Base-by-base conservation (phyloP, 2,113 vertebrate genomes). In the Chaetura pelagica region DNA sequence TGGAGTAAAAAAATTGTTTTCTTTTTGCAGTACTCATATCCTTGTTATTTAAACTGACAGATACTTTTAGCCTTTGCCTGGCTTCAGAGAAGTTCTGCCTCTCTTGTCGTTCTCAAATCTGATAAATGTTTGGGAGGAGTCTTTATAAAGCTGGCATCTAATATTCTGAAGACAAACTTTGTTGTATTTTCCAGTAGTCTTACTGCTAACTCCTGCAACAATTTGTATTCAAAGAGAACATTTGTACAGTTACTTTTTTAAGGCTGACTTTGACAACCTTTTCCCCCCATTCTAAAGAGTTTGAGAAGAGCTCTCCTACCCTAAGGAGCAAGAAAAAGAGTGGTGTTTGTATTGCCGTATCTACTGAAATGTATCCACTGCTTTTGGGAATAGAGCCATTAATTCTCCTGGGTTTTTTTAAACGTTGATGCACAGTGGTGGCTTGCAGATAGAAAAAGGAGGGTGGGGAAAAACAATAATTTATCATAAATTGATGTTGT, bases 391-490 rank as follows among this genome's bases (percentile, higher is more conserved):
- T 10, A 46, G 7, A 5, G 17, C 34, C 14, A 46, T 85, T 48
- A 76, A 79, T 79, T 77, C 12, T 77, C 9, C 35, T 90, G 51
- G 0, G 49, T 49, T 1, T 86, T 72, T 72, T 89, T 26, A 61
- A 64, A 16, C 18, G 24, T 58, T 90, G 44, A 52, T 93, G 51
- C 27, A 46, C 24, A 15, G 61, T 54, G 27, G 23, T 83, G 18
- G 30, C 85, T 83, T 71, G 29, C 49, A 90, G 63, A 66, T 66
- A 95, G 44, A 42, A 74, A 94, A 86, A 78, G 42, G 62, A 95
- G 72, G 26, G 79, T 95, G 67, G 35, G 67, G 34, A 84, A 82
- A 96, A 89, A 96, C 85, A 93, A 93, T 84, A 92, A 93, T 66
- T 57, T 82, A 67, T 52, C 38, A 74, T 79, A 76, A 77, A 94